These are phyloP conservation scores for Hyperoodon ampullatus DNA, from an alignment of 2,113 vertebrate genomes.

Conservation along the genomic window DNA sequence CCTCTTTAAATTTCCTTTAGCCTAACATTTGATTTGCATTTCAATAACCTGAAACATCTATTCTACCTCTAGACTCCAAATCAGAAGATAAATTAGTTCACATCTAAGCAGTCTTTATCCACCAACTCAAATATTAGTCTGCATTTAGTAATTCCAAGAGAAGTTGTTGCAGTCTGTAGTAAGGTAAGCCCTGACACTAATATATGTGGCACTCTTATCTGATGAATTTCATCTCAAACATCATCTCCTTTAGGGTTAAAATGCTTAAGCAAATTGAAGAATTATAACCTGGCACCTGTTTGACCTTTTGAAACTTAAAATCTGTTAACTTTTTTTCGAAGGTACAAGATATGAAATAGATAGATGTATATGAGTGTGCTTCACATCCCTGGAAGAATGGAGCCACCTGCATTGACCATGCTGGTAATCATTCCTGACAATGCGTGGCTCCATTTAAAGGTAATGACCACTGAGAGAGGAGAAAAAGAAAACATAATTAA, in stretches of 20 bases:
- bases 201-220: slow-evolving; percentile 34
- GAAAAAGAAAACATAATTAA: slow-evolving; percentile 92
- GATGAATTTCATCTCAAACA: slow-evolving; percentile 31
- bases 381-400: slow-evolving; percentile 90
- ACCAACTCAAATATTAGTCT: slow-evolving; percentile 41
- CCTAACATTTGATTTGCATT: slow-evolving; percentile 73
- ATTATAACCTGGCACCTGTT: slow-evolving; percentile 57
- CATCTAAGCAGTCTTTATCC: slow-evolving; percentile 49
- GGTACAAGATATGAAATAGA: slow-evolving; percentile 86
- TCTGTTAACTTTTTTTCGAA: slow-evolving; percentile 79
- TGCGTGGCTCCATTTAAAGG: slow-evolving; percentile 93
- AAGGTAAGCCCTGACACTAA: slow-evolving; percentile 45
- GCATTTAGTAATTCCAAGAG: slow-evolving; percentile 52
- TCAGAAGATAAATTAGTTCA: slow-evolving; percentile 65
- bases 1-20: slow-evolving; percentile 44
- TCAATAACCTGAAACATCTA: slow-evolving; percentile 49
- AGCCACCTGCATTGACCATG: slow-evolving; percentile 90
- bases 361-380: slow-evolving; percentile 87
- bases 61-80: slow-evolving; percentile 56
- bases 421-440: slow-evolving; percentile 92
- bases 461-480: slow-evolving; percentile 90
- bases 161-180: slow-evolving; percentile 29
- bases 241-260: background rate
- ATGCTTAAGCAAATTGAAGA: slow-evolving; percentile 43
- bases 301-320: slow-evolving; percentile 67